A percentile compares a stretch with the other conserved stretches of the same genome.
phyloP scores from a whole-genome alignment of 2,113 vertebrate genomes.

The Pithys albifrons region DNA sequence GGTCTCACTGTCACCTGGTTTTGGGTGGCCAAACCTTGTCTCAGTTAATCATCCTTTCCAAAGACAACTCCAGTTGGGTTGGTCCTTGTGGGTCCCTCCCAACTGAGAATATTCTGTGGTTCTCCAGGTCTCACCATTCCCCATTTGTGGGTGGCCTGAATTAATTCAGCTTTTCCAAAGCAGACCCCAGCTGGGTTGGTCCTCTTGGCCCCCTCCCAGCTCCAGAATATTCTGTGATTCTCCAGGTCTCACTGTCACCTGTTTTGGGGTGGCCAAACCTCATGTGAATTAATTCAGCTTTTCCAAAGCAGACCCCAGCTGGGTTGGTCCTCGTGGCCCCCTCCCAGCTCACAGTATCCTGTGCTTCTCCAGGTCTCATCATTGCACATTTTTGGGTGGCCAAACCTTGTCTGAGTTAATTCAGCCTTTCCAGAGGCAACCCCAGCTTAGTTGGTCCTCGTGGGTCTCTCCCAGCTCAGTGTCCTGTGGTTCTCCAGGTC shows the following conservation, averaged over 20 bases:
- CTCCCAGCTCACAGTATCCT: not conserved
- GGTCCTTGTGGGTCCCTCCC: too few species aligned
- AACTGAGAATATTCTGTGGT: too few species aligned
- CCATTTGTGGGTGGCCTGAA: too few species aligned
- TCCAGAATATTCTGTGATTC: too few species aligned
- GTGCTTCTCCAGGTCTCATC: not conserved
- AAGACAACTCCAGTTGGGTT: too few species aligned
- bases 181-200: too few species aligned
- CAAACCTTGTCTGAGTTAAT: rapidly evolving
- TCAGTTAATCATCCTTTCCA: too few species aligned
- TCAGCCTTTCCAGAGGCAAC: not conserved
- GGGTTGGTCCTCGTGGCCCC: not conserved
- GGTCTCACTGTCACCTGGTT: rapidly evolving
- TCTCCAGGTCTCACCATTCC: too few species aligned
- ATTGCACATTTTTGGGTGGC: rapidly evolving
- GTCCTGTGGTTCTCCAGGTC: not conserved
- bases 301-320: not conserved
- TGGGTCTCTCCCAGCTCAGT: too few species aligned
- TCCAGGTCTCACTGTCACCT: not conserved
- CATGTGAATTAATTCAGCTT: not conserved
- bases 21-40: too few species aligned
- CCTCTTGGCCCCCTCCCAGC: too few species aligned
- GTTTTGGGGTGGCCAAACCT: not conserved
- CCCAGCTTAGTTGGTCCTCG: not conserved
- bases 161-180: too few species aligned